phyloP scores from a whole-genome alignment of 1,140 invertebrate genomes.

The Drosophila pseudoananassae region DNA sequence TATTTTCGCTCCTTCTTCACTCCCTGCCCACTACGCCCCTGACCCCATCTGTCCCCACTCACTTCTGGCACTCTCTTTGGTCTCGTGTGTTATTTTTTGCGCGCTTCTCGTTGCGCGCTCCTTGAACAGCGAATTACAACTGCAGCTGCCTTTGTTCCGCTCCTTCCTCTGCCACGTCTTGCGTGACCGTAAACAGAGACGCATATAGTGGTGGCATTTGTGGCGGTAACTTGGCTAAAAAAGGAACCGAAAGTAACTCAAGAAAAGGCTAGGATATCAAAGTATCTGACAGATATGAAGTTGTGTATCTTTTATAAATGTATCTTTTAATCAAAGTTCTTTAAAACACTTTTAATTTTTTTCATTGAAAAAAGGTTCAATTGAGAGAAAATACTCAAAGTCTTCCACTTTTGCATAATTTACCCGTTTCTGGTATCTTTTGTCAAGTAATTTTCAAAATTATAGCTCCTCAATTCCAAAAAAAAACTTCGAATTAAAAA shows the following conservation, averaged over 20 bases:
- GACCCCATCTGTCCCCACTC: conserved; percentile 15
- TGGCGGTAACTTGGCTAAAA: background rate
- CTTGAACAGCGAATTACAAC: conserved; percentile 78
- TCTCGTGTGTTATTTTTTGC: conserved; percentile 58
- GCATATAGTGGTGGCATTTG: conserved; percentile 23
- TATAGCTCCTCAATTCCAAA: background rate
- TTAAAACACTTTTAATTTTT: too few species aligned
- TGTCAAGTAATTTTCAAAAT: too few species aligned
- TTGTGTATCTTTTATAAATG: too few species aligned
- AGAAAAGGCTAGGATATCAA: background rate
- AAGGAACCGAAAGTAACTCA: background rate
- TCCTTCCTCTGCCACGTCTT: conserved; percentile 61
- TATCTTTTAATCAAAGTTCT: too few species aligned
- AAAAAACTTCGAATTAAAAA: background rate
- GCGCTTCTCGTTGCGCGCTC: conserved; percentile 78
- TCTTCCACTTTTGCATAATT: too few species aligned
- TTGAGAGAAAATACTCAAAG: too few species aligned
- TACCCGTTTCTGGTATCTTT: too few species aligned
- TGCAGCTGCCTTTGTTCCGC: conserved; percentile 74
- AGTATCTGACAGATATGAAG: too few species aligned
- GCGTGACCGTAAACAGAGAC: conserved; percentile 69
- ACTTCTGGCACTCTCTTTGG: conserved; percentile 33
- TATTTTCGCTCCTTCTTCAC: conserved; percentile 52
- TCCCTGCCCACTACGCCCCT: conserved; percentile 35
- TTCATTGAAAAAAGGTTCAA: too few species aligned